These are phyloP conservation scores for Bombylius discolor DNA, from an alignment of 2,888 invertebrate species.

Conservation along the genomic window DNA sequence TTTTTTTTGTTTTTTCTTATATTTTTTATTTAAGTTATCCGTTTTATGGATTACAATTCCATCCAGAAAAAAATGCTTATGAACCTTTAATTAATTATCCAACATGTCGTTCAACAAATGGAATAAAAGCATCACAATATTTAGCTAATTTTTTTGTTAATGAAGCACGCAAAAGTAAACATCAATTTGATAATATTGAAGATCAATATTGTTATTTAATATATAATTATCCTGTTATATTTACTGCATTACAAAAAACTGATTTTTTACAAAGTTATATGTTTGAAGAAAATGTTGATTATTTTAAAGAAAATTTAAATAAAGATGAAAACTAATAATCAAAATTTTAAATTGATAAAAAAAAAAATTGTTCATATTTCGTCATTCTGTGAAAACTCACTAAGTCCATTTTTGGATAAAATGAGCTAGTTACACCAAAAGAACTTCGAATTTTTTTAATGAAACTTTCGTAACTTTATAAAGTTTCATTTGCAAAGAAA, in stretches of 20 bases:
- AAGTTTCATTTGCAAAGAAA: no score
- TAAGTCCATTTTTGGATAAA: no score
- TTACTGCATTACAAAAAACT: conserved; percentile 49
- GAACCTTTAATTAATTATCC: conserved; percentile 54
- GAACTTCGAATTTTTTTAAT: no score
- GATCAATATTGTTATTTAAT: conserved; percentile 48
- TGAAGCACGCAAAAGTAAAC: conserved; percentile 55
- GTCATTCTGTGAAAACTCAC: no score
- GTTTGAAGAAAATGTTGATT: conserved; percentile 39
- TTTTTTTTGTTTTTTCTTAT: background rate
- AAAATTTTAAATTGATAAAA: no score
- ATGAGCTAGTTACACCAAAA: no score
- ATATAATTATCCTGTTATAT: conserved; percentile 57
- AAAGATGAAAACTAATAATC: no score
- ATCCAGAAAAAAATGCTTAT: conserved; percentile 78
- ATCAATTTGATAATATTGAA: conserved; percentile 40
- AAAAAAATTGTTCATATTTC: no score
- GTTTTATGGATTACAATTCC: conserved; percentile 80
- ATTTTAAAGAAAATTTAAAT: background rate
- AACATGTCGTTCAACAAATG: conserved; percentile 52
- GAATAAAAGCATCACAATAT: conserved; percentile 55
- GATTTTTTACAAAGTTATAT: conserved; percentile 56
- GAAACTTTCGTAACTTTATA: no score
- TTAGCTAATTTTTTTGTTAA: conserved; percentile 73
- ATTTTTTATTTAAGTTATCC: conserved; percentile 44